Base-by-base conservation (phyloP, 2,113 vertebrate genomes). In the Macrotus californicus region DNA sequence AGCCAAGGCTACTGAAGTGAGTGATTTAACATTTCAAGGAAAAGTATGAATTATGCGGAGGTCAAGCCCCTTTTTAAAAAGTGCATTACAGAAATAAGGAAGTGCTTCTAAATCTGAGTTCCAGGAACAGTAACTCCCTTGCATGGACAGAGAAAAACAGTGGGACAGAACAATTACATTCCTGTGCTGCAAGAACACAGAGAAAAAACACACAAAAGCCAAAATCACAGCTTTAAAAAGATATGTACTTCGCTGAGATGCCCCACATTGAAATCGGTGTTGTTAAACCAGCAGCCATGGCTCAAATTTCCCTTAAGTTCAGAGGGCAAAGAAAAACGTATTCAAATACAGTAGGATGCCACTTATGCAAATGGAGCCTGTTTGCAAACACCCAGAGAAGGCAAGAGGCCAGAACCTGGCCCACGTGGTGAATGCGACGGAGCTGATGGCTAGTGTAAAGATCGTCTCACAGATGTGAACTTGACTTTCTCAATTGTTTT, bases 71-170 rank as follows among this genome's bases (percentile, higher is more conserved):
- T 67, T 94, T 93, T 95, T 56, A 26, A 97, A 97, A 96, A 95
- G 96, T 87, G 26, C 50, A 86, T 90, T 72, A 43, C 11, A 85
- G 77, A 94, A 94, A 95, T 83, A 97, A 94, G 82, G 81, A 82
- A 97, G 95, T 94, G 41, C 95, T 96, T 97, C 94, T 96, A 97
- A 96, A 98, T 97, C 94, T 92, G 94, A 97, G 93, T 93, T 97
- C 97, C 95, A 97, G 96, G 82, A 94, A 96, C 15, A 87, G 94
- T 95, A 97, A 97, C 93, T 97, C 89, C 95, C 96, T 97, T 95
- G 39, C 76, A 97, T 46, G 87, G 77, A 95, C 9, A 95, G 93
- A 87, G 95, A 79, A 96, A 96, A 98, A 97, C 72, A 96, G 59
- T 12, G 54, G 54, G 59, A 26, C 64, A 96, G 79, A 97, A 98